Evolutionary conservation across 1,140 invertebrate genomes (phyloP), one percentile per base, ranked within the genome.

Genomic region (Papilio glaucus): DNA sequence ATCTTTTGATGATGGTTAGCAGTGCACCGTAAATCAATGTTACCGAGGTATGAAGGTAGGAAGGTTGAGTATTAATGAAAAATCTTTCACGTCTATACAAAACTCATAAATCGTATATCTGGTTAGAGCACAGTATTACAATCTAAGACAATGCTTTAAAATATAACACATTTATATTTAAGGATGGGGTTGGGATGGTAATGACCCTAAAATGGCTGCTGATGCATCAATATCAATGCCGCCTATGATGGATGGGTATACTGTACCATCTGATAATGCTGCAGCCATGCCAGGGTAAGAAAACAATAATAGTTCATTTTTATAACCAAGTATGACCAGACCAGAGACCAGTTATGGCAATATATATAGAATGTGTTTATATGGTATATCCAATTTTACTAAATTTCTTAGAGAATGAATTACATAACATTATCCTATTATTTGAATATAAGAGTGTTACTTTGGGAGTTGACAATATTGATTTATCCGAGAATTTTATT

Each of bases 141-240:
- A 4, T 24, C 0, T 12, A 53, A 24, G 18, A 24, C 9, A 24
- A 53, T 21, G 18, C 10, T 53, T 42, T 12, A 41, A 49, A 53
- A 24, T 21, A 49, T 49, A 0, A 49, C 4, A 49, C n/a, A n/a
- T 49, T 21, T 0, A 53, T 45, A 62, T 67, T 65, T 21, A 67
- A 89, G 89, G 87, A 41, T 92, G 90, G 90, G 85, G 86, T 8
- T 92, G 90, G 90, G 73, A 81, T 13, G 86, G 84, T n/a, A 79
- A 78, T 13, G 89, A 89, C 70, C 69, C 82, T 4, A 90, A 89
- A 75, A 84, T 89, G 60, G 26, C 79, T 68, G 57, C 73, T 39
- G 85, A 86, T 15, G 71, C 87, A 26, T 68, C 84, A 24, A 82
- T 88, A 69, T 75, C 75, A 9, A 85, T 91, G 42, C 70, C 79